phyloP scores from a whole-genome alignment of 2,888 invertebrate genomes.

The Mythimna ferrago region DNA sequence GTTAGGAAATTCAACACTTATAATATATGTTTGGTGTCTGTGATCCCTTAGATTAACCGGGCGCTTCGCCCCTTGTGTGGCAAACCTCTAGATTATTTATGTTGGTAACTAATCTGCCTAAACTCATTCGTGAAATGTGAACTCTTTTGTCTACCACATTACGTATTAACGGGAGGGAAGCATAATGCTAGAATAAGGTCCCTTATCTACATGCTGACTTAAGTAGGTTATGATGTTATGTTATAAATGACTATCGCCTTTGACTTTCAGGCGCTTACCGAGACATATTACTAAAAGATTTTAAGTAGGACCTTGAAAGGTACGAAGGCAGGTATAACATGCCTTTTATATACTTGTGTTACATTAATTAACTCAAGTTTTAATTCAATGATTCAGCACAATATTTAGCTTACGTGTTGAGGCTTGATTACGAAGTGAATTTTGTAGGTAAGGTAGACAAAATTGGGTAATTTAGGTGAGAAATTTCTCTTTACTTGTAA shows the following conservation, averaged over 20 bases:
- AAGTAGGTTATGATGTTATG: slow-evolving; percentile 20
- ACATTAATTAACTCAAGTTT: slow-evolving; percentile 50
- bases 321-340: background rate
- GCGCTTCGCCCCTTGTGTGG: slow-evolving; percentile 48
- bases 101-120: slow-evolving; percentile 58
- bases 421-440: slow-evolving; percentile 20
- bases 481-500: background rate
- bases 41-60: slow-evolving; percentile 60
- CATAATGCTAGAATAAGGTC: slow-evolving; percentile 9
- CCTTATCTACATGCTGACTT: slow-evolving; percentile 21
- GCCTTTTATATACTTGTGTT: slow-evolving; percentile 22
- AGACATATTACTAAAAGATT: slow-evolving; percentile 8
- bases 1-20: slow-evolving; percentile 30
- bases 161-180: slow-evolving; percentile 15
- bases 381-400: slow-evolving; percentile 39
- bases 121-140: slow-evolving; percentile 46
- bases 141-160: slow-evolving; percentile 44
- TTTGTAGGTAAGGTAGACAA: background rate
- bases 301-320: background rate
- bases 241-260: slow-evolving; percentile 37
- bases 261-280: slow-evolving; percentile 3
- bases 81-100: slow-evolving; percentile 64
- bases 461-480: background rate
- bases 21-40: slow-evolving; percentile 32
- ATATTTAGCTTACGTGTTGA: slow-evolving; percentile 26